Evolutionary conservation across 2,888 invertebrate genomes (phyloP).

Genomic region (Lapara coniferarum): DNA sequence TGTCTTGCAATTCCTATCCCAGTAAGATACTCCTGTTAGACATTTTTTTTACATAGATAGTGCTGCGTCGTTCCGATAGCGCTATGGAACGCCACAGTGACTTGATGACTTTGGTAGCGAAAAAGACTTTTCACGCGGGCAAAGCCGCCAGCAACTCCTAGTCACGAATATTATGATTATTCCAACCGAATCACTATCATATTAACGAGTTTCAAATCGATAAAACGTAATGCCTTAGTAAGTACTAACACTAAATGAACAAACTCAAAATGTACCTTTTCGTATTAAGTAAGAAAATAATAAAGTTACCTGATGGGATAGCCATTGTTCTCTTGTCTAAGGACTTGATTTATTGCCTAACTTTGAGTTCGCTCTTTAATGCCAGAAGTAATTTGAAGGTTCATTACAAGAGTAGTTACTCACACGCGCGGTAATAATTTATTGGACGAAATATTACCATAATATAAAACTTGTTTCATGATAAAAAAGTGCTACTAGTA

Average conservation of each 20-base stretch:
- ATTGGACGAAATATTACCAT: background rate
- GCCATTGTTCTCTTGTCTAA: background rate
- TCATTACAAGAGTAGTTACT: background rate
- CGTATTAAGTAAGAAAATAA: background rate
- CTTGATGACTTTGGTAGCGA: no score
- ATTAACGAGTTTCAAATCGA: no score
- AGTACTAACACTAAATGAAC: background rate
- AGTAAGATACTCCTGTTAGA: no score
- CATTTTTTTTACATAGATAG: no score
- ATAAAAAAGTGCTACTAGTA: background rate
- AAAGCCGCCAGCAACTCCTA: no score
- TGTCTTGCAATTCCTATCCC: no score
- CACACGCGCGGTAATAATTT: background rate
- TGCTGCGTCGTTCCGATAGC: no score
- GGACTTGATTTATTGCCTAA: constrained; percentile 6
- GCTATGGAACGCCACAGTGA: no score
- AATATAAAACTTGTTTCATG: background rate
- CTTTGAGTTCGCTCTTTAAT: background rate
- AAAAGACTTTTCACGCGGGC: no score
- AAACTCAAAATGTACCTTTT: no score
- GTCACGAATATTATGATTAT: no score
- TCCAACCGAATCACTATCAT: no score
- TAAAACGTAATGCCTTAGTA: background rate
- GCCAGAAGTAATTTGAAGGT: background rate
- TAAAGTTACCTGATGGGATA: background rate